Conservation (phyloP, 1,140 invertebrate genomes). For the Drosophila kohkoa region DNA sequence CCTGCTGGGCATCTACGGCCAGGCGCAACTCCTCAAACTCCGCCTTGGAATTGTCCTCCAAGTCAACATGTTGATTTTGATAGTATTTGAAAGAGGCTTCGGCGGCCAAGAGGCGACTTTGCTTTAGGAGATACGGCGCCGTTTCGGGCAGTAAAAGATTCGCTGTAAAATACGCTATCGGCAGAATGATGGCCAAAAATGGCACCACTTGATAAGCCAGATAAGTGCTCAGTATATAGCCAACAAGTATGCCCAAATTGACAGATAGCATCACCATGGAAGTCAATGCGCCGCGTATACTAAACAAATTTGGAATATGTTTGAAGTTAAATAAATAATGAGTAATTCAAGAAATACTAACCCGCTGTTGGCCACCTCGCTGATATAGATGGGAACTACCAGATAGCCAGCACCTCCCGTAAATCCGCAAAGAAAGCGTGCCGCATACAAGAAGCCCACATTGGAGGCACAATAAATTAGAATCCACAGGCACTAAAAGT, state of each 20-base stretch:
- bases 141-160: conserved; percentile 93
- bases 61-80: conserved; percentile 40
- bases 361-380: conserved; percentile 83
- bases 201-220: conserved; percentile 89
- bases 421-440: conserved; percentile 84
- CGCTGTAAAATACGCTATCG: conserved; percentile 88
- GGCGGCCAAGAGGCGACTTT: conserved; percentile 87
- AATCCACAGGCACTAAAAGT: conserved; percentile 70
- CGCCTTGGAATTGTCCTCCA: conserved; percentile 1
- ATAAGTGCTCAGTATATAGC: conserved; percentile 90
- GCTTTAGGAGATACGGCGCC: conserved; percentile 89
- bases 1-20: conserved; percentile 50
- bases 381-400: conserved; percentile 84
- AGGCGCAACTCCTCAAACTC: conserved; percentile 57
- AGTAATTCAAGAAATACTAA: conserved; percentile 16
- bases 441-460: conserved; percentile 78
- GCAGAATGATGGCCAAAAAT: conserved; percentile 88
- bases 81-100: conserved; percentile 86
- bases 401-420: conserved; percentile 81
- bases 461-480: conserved; percentile 80
- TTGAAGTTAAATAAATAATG: neutral
- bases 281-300: conserved; percentile 91
- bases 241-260: conserved; percentile 92
- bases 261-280: conserved; percentile 93
- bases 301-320: conserved; percentile 66